Base-by-base conservation (phyloP, 64 coral and sea anemone species). In the Actinia equina region DNA sequence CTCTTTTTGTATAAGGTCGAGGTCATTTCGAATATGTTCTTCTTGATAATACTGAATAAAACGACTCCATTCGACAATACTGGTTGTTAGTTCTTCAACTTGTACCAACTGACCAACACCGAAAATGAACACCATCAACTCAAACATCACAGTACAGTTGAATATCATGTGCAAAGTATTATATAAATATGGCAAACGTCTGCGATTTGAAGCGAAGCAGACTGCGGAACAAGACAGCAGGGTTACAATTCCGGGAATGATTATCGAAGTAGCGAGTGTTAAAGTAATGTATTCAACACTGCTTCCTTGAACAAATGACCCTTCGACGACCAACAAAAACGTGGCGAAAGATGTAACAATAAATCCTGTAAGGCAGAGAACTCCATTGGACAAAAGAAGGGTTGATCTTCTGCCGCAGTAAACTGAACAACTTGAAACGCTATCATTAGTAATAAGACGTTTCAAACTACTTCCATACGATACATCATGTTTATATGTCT, bases 21-120 rank as follows among this genome's bases (percentile, higher is more conserved):
- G 30, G 11, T 62, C 64, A 37, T 17, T n/a, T 53, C 65, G 5
- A 15, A 87, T 45, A 11, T 69, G 49, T 43, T 87, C 85, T 71
- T 87, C 85, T 62, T 87, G 85, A 20, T 87, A 87, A 77, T 87
- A 52, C 60, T 46, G 14, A 16, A 87, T 87, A 87, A 87, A 71
- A 42, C 12, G 46, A 30, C 13, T 87, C 85, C 85, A 87, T 7
- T 87, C 69, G 4, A 20, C 85, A 7, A 67, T 69, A 16, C 20
- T 17, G 19, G 17, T 4, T 2, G 85, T 87, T 15, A 64, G 25
- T 12, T 30, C 23, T 51, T 69, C 30, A 8, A 49, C 43, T n/a
- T 30, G 64, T 17, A 3, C 5, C 14, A 23, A 6, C 5, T 9
- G 3, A 18, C 4, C 53, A 82, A 52, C 19, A 82, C 46, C 44